Evolutionary conservation across 1,140 invertebrate species (phyloP).

Genomic region (Drosophila bifasciata): DNA sequence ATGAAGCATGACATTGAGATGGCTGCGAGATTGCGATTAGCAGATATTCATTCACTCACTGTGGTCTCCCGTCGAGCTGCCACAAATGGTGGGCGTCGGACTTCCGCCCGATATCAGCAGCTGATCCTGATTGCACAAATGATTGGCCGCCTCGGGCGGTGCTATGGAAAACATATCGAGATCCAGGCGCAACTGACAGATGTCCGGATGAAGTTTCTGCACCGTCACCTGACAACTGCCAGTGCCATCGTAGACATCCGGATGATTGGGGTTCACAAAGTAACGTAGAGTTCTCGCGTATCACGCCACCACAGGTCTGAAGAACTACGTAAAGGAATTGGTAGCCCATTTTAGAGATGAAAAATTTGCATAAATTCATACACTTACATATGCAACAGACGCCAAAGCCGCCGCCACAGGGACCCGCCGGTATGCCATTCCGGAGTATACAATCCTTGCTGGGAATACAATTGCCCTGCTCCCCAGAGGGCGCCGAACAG

Average conservation of each 20-base stretch:
- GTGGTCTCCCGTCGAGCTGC: constrained; percentile 92
- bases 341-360: constrained; percentile 6
- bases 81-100: constrained; percentile 92
- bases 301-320: constrained; percentile 90
- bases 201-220: constrained; percentile 89
- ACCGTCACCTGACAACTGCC: constrained; percentile 93
- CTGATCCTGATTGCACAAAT: constrained; percentile 93
- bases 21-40: neutral
- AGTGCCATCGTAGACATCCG: constrained; percentile 89
- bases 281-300: constrained; percentile 92
- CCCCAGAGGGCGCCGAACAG: constrained; percentile 88
- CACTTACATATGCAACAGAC: constrained; percentile 82
- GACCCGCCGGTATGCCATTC: constrained; percentile 89
- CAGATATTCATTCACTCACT: constrained; percentile 87
- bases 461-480: constrained; percentile 91
- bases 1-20: constrained; percentile 12
- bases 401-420: constrained; percentile 88
- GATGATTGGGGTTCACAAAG: constrained; percentile 92
- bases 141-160: constrained; percentile 90
- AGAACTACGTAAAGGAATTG: constrained; percentile 86
- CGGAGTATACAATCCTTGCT: constrained; percentile 88
- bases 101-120: constrained; percentile 93
- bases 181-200: constrained; percentile 93
- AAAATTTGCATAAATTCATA: neutral
- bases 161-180: constrained; percentile 90